Evolutionary conservation across 2,113 vertebrate genomes (phyloP).

Genomic region (Vulpes lagopus): DNA sequence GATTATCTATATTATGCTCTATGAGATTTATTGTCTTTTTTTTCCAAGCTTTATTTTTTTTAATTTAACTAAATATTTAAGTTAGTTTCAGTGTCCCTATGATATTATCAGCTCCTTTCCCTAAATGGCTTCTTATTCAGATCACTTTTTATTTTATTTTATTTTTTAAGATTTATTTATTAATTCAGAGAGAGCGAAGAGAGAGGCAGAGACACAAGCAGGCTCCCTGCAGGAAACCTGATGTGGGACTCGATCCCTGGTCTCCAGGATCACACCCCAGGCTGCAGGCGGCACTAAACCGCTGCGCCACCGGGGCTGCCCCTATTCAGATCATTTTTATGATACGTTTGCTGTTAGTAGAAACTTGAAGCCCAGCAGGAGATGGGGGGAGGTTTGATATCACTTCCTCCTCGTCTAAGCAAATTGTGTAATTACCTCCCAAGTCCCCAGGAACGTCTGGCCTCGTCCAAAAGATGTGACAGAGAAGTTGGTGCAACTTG

Average conservation of each 20-base stretch:
- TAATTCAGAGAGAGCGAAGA: too few species aligned
- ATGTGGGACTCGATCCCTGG: too few species aligned
- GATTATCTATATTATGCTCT: neutral
- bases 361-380: neutral
- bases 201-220: too few species aligned
- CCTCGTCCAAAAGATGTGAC: neutral
- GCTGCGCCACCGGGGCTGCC: too few species aligned
- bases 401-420: neutral
- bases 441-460: neutral
- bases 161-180: too few species aligned
- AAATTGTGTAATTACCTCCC: neutral
- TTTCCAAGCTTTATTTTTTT: neutral
- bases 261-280: too few species aligned
- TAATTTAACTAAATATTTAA: neutral
- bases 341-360: neutral
- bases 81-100: neutral
- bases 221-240: too few species aligned
- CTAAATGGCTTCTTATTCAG: neutral
- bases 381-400: neutral
- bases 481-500: neutral
- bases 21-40: neutral
- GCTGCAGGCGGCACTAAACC: too few species aligned
- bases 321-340: slow-evolving; percentile 11
- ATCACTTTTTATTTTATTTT: neutral
- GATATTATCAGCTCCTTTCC: neutral